Evolutionary conservation across 2,888 invertebrate genomes (phyloP), one percentile per base, ranked within the genome.

Genomic region (Tillus elongatus): DNA sequence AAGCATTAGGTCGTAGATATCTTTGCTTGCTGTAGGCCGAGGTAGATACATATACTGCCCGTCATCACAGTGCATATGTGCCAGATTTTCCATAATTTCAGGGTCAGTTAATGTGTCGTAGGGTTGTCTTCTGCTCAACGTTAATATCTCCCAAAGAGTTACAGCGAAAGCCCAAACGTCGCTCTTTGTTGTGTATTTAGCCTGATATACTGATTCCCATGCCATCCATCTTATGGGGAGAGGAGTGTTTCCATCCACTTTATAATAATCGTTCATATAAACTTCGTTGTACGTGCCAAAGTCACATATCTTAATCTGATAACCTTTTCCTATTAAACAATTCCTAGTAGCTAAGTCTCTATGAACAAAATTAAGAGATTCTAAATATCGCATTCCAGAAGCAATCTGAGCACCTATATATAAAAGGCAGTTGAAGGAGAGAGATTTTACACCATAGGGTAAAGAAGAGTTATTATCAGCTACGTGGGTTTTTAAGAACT

Each of bases 161-260:
- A 91, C 85, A 0, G 82, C 91, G 63, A 88, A 91, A 9, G 89
- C 78, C 90, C 91, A 92, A 1, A 89, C 87, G 63, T 92, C 91
- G 56, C 83, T 86, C 64, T 87, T 86, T 40, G 87, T 87, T 36
- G 90, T 86, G 64, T 90, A 90, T 54, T 82, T 81, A 12, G 84
- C 87, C 56, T 77, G 63, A 46, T 85, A 74, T 39, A 87, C 77
- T 1, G 82, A 79, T 63, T 90, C 90, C 86, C 88, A 88, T 1
- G 89, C 82, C 71, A 89, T 88, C 90, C 90, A 90, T 32, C 92
- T 74, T 37, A 92, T 75, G 0, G 92, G 91, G 50, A 92, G 66
- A 2, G 85, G 78, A 35, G 80, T 77, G 15, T 77, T 72, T 0
- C 83, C 87, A 52, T 84, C 86, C 15, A 85, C 75, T 57, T 80